Conservation (phyloP, 1,140 invertebrate species). For the Ceratina australensis region DNA sequence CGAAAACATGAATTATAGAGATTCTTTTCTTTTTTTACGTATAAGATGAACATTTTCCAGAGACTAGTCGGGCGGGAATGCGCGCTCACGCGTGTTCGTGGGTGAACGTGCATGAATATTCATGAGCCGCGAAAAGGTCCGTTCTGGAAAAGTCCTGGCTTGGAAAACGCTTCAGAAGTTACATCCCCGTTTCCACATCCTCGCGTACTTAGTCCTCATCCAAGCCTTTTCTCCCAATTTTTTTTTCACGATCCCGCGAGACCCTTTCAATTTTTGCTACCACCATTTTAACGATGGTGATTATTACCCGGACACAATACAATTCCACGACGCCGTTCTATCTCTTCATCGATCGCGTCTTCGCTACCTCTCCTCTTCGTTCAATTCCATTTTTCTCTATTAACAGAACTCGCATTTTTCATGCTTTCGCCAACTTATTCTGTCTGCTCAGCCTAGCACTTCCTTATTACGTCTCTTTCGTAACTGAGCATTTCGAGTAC, state of each 20-base stretch:
- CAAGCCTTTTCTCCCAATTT: not conserved
- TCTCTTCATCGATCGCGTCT: not conserved
- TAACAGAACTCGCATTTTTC: too few species aligned
- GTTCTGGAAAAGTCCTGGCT: conserved; percentile 17
- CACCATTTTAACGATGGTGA: conserved; percentile 27
- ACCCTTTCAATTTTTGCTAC: conserved; percentile 38
- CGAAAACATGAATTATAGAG: too few species aligned
- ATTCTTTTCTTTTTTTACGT: not conserved
- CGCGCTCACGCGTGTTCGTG: conserved; percentile 23
- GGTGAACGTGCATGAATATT: conserved; percentile 33
- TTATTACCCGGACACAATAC: conserved; percentile 23
- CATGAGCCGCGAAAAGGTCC: not conserved
- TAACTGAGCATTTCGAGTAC: not conserved
- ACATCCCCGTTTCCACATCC: conserved; percentile 12
- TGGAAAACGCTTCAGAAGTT: conserved; percentile 16
- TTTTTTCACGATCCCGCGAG: not conserved
- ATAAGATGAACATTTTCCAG: not conserved
- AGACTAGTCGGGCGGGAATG: not conserved
- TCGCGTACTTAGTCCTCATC: conserved; percentile 16
- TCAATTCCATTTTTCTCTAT: too few species aligned
- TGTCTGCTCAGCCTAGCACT: too few species aligned
- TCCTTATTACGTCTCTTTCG: not conserved
- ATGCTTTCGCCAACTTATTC: not conserved
- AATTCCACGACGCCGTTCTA: not conserved
- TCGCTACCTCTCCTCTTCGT: not conserved